Evolutionary conservation across 2,113 vertebrate species (phyloP).

Genomic region (Oreochromis aureus): DNA sequence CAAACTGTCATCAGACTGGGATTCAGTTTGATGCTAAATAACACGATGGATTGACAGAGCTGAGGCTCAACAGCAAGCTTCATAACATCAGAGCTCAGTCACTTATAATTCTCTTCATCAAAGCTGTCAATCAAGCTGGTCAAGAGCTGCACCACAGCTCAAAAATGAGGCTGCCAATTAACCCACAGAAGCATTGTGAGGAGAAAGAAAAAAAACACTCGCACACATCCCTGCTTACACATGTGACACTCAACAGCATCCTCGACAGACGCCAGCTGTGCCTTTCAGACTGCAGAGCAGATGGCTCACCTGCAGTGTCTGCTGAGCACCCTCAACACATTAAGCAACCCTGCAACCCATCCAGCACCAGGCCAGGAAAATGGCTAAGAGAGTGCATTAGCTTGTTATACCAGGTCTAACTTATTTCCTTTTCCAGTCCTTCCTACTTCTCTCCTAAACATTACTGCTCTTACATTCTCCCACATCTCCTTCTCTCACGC

Average conservation of each 20-base stretch:
- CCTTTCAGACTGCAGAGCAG: slow-evolving; percentile 15
- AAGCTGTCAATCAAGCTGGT: slow-evolving; percentile 12
- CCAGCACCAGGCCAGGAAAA: background rate
- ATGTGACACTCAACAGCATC: background rate
- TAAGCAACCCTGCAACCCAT: background rate
- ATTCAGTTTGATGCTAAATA: background rate
- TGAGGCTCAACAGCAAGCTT: background rate
- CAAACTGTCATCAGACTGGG: background rate
- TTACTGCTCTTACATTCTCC: background rate
- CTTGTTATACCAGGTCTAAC: background rate
- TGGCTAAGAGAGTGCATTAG: background rate
- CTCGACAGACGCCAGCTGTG: slow-evolving; percentile 25
- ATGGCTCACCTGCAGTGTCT: slow-evolving; percentile 23
- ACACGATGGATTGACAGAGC: background rate
- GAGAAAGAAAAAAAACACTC: background rate
- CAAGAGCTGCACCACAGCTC: background rate
- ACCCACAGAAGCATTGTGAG: background rate
- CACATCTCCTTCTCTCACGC: background rate
- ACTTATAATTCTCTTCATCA: background rate
- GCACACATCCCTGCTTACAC: background rate
- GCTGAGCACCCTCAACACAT: background rate
- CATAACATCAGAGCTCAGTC: background rate
- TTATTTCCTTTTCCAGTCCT: rapidly evolving
- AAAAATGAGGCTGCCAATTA: background rate
- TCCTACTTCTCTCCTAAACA: background rate